Percentiles rank a stretch among this genome's conserved stretches.
phyloP scores from a whole-genome alignment of 37 sponge, comb jelly and placozoan genomes.

The Lycopodina hypogea region DNA sequence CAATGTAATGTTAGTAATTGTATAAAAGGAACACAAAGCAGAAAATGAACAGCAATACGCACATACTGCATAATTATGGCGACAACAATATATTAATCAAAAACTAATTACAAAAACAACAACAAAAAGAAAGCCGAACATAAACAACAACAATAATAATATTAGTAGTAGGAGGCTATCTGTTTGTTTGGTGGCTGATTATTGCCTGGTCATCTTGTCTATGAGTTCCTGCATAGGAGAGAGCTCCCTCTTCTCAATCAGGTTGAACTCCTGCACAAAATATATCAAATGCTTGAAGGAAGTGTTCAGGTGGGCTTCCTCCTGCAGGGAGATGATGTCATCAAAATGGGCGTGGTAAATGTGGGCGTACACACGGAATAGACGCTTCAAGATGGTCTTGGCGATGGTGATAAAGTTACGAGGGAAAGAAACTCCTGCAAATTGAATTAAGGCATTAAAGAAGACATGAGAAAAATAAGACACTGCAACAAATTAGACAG shows the following conservation, averaged over 20 bases:
- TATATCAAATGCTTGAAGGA: slow-evolving; percentile 99
- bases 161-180: neutral
- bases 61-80: too few relatives aligned
- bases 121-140: neutral
- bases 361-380: slow-evolving; percentile 98
- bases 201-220: slow-evolving; percentile 69
- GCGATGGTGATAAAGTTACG: slow-evolving; percentile 92
- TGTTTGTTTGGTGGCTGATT: neutral
- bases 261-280: slow-evolving; percentile 93
- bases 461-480: slow-evolving; percentile 24
- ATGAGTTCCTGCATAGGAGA: slow-evolving; percentile 96
- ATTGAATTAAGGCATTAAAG: too few relatives aligned
- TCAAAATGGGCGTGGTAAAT: slow-evolving; percentile 97
- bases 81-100: too few relatives aligned
- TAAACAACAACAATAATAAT: neutral
- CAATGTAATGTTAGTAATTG: too few relatives aligned
- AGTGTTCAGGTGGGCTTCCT: slow-evolving; percentile 97
- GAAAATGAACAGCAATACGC: too few relatives aligned
- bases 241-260: slow-evolving; percentile 96
- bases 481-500: too few relatives aligned
- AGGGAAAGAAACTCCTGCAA: slow-evolving; percentile 88
- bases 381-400: slow-evolving; percentile 95
- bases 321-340: slow-evolving; percentile 78
- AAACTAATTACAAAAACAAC: neutral
- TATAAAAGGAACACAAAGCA: too few relatives aligned